Base-by-base conservation (phyloP, 2,888 invertebrate genomes). In the Liopterus haemorrhoidalis region DNA sequence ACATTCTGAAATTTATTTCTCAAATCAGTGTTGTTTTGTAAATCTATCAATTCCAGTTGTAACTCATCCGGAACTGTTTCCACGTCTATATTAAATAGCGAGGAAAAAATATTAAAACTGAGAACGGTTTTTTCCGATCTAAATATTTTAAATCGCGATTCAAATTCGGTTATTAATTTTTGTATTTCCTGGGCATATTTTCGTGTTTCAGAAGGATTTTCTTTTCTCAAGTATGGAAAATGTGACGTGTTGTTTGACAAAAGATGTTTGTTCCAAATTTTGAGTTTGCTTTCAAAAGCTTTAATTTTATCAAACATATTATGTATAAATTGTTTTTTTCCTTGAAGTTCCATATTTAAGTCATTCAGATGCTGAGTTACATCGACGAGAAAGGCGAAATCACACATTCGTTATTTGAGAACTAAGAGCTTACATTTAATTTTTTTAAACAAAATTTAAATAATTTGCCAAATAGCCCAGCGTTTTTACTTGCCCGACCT, bases 401-500 rank as follows among this genome's bases (percentile, higher is more conserved):
- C 45, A 33, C 49, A 50, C 40, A 48, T 50, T 45, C 51, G 49
- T 46, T 49, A 43, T 46, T 50, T 46, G n/a, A n/a, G n/a, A n/a
- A n/a, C n/a, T n/a, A n/a, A n/a, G n/a, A n/a, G n/a, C n/a, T n/a
- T n/a, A n/a, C n/a, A n/a, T n/a, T n/a, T n/a, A n/a, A n/a, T n/a
- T n/a, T n/a, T n/a, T n/a, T n/a, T n/a, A n/a, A n/a, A n/a, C n/a
- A n/a, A n/a, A n/a, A n/a, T n/a, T n/a, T n/a, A n/a, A n/a, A n/a
- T n/a, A n/a, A n/a, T n/a, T n/a, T n/a, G n/a, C n/a, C n/a, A n/a
- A n/a, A n/a, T n/a, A n/a, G n/a, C n/a, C n/a, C n/a, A n/a, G n/a
- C n/a, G n/a, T n/a, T n/a, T n/a, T n/a, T n/a, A n/a, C n/a, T n/a
- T n/a, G n/a, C n/a, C n/a, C n/a, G n/a, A n/a, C n/a, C n/a, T n/a